A percentile compares a stretch with the other conserved stretches of the same genome.
phyloP scores from a whole-genome alignment of 2,888 invertebrate genomes.

The Bellardia pandia region DNA sequence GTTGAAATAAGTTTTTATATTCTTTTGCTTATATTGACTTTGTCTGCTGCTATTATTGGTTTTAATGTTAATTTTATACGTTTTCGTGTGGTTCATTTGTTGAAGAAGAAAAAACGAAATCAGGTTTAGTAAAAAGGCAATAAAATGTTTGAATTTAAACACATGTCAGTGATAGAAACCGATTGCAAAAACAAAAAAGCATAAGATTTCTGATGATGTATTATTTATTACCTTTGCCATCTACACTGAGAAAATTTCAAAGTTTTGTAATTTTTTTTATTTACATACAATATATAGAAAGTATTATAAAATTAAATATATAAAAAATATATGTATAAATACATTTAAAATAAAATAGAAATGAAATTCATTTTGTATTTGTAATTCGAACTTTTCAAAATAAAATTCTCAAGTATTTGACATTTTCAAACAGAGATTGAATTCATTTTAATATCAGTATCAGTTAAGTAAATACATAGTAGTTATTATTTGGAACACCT shows the following conservation, averaged over 20 bases:
- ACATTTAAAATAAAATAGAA: slow-evolving; percentile 4
- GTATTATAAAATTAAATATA: slow-evolving; percentile 44
- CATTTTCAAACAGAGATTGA: neutral
- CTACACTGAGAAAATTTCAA: neutral
- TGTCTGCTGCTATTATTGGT: slow-evolving; percentile 20
- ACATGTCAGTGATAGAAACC: no score
- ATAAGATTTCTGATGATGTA: no score
- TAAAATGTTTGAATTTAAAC: neutral
- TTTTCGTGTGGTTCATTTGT: slow-evolving; percentile 32
- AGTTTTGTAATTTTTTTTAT: neutral
- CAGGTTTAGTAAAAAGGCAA: neutral
- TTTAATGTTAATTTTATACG: slow-evolving; percentile 49
- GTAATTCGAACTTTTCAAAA: slow-evolving; percentile 6
- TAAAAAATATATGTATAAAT: slow-evolving; percentile 42
- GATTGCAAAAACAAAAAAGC: no score
- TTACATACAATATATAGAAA: slow-evolving; percentile 37
- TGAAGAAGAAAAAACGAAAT: slow-evolving; percentile 36
- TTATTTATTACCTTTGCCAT: neutral
- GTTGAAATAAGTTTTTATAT: slow-evolving; percentile 40
- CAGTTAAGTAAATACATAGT: neutral
- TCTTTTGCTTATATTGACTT: slow-evolving; percentile 23
- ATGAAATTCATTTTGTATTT: slow-evolving; percentile 4
- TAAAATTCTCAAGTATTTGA: slow-evolving; percentile 29
- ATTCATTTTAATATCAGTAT: slow-evolving; percentile 11
- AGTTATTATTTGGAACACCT: slow-evolving; percentile 28